Conservation (phyloP, 2,113 vertebrate genomes). For the Sporophila hypoxantha region DNA sequence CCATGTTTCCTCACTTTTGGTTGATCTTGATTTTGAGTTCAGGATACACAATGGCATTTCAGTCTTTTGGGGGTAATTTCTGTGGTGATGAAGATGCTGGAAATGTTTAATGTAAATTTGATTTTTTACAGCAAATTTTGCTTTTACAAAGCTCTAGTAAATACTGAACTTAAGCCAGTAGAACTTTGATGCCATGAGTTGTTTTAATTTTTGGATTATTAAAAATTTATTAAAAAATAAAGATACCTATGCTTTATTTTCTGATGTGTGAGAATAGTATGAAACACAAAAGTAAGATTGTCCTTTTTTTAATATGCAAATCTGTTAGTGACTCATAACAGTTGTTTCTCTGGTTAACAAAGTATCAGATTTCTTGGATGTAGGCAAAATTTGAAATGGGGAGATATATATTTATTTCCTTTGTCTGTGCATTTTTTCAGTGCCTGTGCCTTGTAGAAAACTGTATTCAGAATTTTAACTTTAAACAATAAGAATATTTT, state of each 20-base stretch:
- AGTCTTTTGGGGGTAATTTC: neutral
- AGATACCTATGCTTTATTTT: neutral
- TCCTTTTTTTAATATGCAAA: neutral
- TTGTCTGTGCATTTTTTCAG: neutral
- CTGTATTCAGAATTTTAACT: neutral
- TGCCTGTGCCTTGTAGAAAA: neutral
- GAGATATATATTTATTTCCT: neutral
- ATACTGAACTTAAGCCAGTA: neutral
- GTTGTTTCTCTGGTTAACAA: neutral
- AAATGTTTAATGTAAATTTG: neutral
- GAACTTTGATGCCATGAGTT: neutral
- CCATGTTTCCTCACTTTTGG: constrained; percentile 24
- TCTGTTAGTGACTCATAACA: neutral
- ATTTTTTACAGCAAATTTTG: neutral
- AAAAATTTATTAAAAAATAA: neutral
- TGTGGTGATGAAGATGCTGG: neutral
- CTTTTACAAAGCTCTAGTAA: neutral
- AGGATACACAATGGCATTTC: neutral
- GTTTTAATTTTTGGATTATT: neutral
- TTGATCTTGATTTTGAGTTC: neutral
- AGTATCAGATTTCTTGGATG: neutral
- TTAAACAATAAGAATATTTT: neutral
- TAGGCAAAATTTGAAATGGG: neutral
- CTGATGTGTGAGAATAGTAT: neutral
- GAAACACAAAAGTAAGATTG: neutral